These are phyloP conservation scores for Cladorhizidae sp. DNA, from an alignment of 37 sponge, comb jelly and placozoan genomes.

Conservation along the genomic window DNA sequence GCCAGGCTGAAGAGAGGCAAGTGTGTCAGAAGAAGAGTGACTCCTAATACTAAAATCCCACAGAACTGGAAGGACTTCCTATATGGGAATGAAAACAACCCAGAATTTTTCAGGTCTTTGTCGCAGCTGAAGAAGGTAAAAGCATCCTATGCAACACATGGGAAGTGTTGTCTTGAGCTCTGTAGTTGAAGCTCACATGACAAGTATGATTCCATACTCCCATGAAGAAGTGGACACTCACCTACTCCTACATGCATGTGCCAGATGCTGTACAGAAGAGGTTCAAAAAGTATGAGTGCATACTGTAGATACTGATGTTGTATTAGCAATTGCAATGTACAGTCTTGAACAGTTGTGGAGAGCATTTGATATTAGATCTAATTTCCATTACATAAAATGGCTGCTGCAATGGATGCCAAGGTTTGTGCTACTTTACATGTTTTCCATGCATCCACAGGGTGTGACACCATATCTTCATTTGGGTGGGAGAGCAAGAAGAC, in stretches of 20 bases:
- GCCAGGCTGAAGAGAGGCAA: slow-evolving; percentile 33
- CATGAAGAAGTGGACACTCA: slow-evolving; percentile 51
- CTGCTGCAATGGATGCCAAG: slow-evolving; percentile 6
- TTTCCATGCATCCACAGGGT: too few species aligned
- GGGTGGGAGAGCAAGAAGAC: neutral
- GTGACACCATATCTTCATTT: neutral
- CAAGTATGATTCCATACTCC: slow-evolving; percentile 20
- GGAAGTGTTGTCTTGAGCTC: neutral
- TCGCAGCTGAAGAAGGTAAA: slow-evolving; percentile 7
- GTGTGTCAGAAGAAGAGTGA: slow-evolving; percentile 34
- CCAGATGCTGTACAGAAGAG: slow-evolving; percentile 7
- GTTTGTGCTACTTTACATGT: slow-evolving; percentile 6
- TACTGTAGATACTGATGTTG: slow-evolving; percentile 47
- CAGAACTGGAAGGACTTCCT: slow-evolving; percentile 34
- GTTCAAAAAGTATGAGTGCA: slow-evolving; percentile 16
- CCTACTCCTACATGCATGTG: slow-evolving; percentile 50
- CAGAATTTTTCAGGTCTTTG: slow-evolving; percentile 28
- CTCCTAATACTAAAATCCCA: neutral
- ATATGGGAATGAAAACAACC: slow-evolving; percentile 19
- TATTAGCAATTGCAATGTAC: slow-evolving; percentile 22
- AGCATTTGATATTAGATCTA: slow-evolving; percentile 17
- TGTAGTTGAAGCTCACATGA: slow-evolving; percentile 26
- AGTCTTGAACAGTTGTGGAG: slow-evolving; percentile 23
- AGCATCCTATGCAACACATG: slow-evolving; percentile 1
- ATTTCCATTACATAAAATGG: neutral